Evolutionary conservation across 2,113 vertebrate genomes (phyloP), one percentile per base, ranked within the genome.

Genomic region (Triplophysa dalaica): DNA sequence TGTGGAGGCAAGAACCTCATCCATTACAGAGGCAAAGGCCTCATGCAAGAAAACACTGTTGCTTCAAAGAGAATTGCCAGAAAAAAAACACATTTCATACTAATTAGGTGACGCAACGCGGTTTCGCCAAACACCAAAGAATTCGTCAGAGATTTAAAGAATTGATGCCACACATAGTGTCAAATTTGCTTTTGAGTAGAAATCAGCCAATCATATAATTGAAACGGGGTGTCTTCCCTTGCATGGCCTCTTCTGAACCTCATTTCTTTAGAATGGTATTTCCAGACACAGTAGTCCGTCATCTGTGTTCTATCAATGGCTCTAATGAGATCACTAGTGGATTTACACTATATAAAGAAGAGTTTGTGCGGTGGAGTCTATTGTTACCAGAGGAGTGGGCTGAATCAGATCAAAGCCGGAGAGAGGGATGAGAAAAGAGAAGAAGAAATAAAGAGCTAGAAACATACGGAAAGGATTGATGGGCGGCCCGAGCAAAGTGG

Each of bases 321-420:
- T 66, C 68, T 83, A 80, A 80, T 70, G 82, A 79, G 70, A 79
- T 70, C 77, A 79, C 82, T 73, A 70, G 63, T 75, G 68, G 70
- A 83, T 83, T 83, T 79, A 70, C 78, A 75, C 64, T 70, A 45
- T 66, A 79, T 77, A 48, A 70, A 45, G 63, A 81, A 74, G 70
- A 75, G 45, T 75, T 81, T 81, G 64, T 75, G 33, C 58, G 61
- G 50, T 66, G 75, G 22, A 76, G 72, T 60, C 77, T 52, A 69
- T 65, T 64, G 62, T 80, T 72, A 74, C 70, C 70, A 68, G 52
- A 19, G 43, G 45, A 56, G 48, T 70, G 63, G 24, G 66, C 68
- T 4, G 16, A 66, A 66, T 22, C 41, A 63, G 50, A 62, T 62
- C 64, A 67, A 67, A 74, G 69, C 66, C 26, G 24, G 64, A 52